Conservation (phyloP, 2,888 invertebrate genomes). For the Aphodius granarius region DNA sequence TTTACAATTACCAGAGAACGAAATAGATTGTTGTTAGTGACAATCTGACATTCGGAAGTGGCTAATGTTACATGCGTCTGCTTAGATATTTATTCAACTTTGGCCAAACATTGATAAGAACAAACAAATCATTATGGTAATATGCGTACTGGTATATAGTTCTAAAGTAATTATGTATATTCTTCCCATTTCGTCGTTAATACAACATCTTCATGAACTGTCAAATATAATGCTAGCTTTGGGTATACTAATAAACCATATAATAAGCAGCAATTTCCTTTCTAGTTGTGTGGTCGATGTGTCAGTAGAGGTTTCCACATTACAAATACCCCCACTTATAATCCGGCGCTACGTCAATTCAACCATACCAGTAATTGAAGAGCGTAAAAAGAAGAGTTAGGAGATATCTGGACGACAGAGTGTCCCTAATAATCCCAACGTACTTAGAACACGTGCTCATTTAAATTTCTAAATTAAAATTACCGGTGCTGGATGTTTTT, state of each 20-base stretch:
- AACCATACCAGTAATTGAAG: neutral
- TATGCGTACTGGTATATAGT: too few species aligned
- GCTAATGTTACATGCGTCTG: too few species aligned
- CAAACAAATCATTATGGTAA: too few species aligned
- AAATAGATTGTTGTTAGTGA: too few species aligned
- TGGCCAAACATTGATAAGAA: too few species aligned
- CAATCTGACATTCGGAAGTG: too few species aligned
- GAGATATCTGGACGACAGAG: neutral
- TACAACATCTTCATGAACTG: neutral
- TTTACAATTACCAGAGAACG: too few species aligned
- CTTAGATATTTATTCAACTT: too few species aligned
- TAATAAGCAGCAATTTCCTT: neutral
- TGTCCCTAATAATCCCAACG: neutral
- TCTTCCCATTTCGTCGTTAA: neutral
- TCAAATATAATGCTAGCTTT: neutral
- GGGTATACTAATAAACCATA: neutral
- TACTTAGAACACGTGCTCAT: conserved; percentile 40
- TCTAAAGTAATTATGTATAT: too few species aligned
- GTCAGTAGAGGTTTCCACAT: neutral
- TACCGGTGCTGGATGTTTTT: conserved; percentile 40
- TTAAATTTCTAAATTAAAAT: conserved; percentile 45
- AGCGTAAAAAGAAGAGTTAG: neutral
- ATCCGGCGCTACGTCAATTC: neutral
- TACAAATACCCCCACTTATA: neutral
- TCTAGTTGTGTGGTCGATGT: neutral